A percentile compares a stretch with the other conserved stretches of the same genome.
Evolutionary conservation across 2,797 vertebrate species (phyloP).

Genomic region (Sebastes itinus): DNA sequence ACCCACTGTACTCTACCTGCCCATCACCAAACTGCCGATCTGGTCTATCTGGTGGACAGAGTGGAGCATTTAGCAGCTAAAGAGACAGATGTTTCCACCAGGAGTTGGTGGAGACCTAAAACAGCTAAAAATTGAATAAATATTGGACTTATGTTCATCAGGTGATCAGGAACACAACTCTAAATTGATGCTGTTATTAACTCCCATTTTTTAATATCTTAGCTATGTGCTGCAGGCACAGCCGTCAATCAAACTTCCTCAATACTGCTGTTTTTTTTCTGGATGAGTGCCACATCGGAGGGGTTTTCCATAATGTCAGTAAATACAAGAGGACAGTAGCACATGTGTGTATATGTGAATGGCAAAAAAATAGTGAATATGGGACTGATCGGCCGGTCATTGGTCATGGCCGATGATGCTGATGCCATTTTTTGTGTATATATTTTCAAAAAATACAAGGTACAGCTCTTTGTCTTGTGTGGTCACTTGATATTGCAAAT

Average conservation of each 20-base stretch:
- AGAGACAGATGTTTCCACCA: no score
- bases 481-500: neutral
- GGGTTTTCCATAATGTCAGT: neutral
- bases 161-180: no score
- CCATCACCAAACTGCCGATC: neutral
- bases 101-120: no score
- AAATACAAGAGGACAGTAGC: neutral
- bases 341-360: no score
- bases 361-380: no score
- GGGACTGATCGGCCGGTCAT: no score
- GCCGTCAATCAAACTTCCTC: neutral
- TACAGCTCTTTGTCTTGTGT: neutral
- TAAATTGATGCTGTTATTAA: neutral
- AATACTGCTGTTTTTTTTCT: neutral
- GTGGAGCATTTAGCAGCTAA: neutral
- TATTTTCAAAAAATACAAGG: neutral
- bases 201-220: neutral
- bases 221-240: neutral
- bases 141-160: no score
- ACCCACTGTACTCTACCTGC: neutral
- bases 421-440: neutral
- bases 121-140: no score
- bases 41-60: neutral
- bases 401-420: no score
- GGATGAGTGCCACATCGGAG: neutral